Evolutionary conservation across 2,888 invertebrate species (phyloP).

Genomic region (Rhamnusium bicolor): DNA sequence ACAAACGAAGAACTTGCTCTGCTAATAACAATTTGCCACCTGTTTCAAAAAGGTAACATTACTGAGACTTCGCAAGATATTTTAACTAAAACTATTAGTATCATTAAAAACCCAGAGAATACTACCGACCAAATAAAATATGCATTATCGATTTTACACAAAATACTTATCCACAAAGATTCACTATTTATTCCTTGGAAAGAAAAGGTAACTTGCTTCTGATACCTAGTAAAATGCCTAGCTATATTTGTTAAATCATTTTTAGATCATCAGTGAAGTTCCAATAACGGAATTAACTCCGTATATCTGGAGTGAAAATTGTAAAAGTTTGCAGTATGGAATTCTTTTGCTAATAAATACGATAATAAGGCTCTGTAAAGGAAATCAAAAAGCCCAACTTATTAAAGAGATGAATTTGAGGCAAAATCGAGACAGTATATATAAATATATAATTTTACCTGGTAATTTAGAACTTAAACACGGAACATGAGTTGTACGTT

Average conservation of each 20-base stretch:
- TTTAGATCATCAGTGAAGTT: constrained; percentile 59
- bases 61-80: constrained; percentile 54
- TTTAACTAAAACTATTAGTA: constrained; percentile 57
- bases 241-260: constrained; percentile 2
- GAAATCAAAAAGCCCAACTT: constrained; percentile 60
- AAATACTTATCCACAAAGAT: constrained; percentile 60
- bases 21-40: constrained; percentile 59
- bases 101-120: constrained; percentile 54
- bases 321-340: constrained; percentile 61
- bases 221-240: background rate
- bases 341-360: constrained; percentile 65
- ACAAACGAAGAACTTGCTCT: constrained; percentile 49
- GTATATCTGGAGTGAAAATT: constrained; percentile 56
- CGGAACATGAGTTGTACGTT: constrained; percentile 66
- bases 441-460: constrained; percentile 54
- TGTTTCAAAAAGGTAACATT: constrained; percentile 61
- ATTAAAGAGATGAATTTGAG: constrained; percentile 64
- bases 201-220: constrained; percentile 53
- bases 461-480: constrained; percentile 55
- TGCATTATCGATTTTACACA: constrained; percentile 62
- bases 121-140: constrained; percentile 57
- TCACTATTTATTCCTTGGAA: constrained; percentile 57
- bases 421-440: constrained; percentile 57
- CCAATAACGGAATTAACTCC: constrained; percentile 58
- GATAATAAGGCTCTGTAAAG: constrained; percentile 62